These are phyloP conservation scores for Girardinus metallicus DNA, from an alignment of 2,797 vertebrate species.

Conservation along the genomic window DNA sequence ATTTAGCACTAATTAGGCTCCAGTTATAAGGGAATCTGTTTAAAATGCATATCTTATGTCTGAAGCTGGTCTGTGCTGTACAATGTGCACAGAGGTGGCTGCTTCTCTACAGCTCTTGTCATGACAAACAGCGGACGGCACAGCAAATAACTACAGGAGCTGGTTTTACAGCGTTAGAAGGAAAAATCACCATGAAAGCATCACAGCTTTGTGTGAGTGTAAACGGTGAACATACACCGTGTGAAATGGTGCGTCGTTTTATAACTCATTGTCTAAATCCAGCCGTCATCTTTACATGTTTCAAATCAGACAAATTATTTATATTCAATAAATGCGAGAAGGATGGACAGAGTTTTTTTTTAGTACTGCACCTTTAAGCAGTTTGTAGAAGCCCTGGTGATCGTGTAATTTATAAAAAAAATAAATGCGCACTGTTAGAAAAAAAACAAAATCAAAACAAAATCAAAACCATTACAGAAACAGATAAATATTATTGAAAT, in stretches of 20 bases:
- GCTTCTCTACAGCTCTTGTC: slow-evolving; percentile 18
- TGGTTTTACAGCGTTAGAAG: background rate
- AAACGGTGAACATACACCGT: background rate
- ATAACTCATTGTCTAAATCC: background rate
- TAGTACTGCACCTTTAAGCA: background rate
- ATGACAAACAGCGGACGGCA: slow-evolving; percentile 39
- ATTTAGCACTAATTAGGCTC: slow-evolving; percentile 9
- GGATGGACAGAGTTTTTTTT: background rate
- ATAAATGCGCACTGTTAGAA: no score
- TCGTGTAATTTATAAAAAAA: no score
- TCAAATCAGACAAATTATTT: background rate
- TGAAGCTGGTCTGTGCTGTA: slow-evolving; percentile 16
- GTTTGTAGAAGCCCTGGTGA: background rate
- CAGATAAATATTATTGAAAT: no score
- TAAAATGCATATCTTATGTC: slow-evolving; percentile 9
- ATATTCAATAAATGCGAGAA: background rate
- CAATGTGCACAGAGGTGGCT: slow-evolving; percentile 1
- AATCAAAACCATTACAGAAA: no score
- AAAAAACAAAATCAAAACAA: no score
- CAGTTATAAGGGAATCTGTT: background rate
- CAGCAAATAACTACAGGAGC: slow-evolving; percentile 7
- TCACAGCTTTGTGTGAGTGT: slow-evolving; percentile 13
- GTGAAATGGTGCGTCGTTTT: background rate
- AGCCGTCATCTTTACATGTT: background rate
- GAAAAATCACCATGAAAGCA: slow-evolving; percentile 2